Evolutionary conservation across 2,113 vertebrate species (phyloP).

Genomic region (Pygoscelis antarcticus): DNA sequence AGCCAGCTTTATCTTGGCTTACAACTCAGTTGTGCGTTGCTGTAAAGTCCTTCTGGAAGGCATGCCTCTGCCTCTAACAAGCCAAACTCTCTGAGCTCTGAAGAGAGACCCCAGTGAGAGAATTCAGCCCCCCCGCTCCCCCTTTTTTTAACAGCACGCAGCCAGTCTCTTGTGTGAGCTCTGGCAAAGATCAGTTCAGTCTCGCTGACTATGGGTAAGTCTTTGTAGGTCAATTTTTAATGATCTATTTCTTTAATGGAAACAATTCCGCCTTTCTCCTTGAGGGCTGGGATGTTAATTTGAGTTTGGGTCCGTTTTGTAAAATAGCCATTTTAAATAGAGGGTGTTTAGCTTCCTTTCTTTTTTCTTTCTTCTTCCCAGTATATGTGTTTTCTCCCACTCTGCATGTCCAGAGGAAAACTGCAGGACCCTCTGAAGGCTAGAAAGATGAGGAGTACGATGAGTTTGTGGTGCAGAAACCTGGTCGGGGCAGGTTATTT

Average conservation of each 20-base stretch:
- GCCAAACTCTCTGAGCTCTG: constrained; percentile 35
- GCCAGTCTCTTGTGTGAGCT: constrained; percentile 57
- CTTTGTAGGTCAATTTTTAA: constrained; percentile 68
- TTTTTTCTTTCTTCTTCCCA: not conserved
- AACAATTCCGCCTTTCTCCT: constrained; percentile 35
- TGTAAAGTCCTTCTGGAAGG: constrained; percentile 53
- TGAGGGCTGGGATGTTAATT: constrained; percentile 19
- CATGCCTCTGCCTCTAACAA: constrained; percentile 28
- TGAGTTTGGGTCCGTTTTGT: constrained; percentile 19
- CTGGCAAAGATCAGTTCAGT: constrained; percentile 57
- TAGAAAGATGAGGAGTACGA: not conserved
- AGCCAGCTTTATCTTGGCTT: constrained; percentile 49
- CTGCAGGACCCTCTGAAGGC: not conserved
- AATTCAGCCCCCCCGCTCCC: constrained; percentile 3
- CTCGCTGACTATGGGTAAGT: constrained; percentile 16
- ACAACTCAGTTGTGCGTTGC: constrained; percentile 30
- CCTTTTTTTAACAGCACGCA: constrained; percentile 37
- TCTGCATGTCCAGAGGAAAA: not conserved
- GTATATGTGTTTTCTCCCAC: not conserved
- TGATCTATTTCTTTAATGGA: constrained; percentile 42
- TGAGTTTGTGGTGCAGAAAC: constrained; percentile 21
- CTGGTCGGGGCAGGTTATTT: not conserved
- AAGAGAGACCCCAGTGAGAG: constrained; percentile 53
- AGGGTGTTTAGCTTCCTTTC: not conserved
- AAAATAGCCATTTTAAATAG: not conserved